phyloP scores from a whole-genome alignment of 2,113 vertebrate species.

The Lepisosteus oculatus region DNA sequence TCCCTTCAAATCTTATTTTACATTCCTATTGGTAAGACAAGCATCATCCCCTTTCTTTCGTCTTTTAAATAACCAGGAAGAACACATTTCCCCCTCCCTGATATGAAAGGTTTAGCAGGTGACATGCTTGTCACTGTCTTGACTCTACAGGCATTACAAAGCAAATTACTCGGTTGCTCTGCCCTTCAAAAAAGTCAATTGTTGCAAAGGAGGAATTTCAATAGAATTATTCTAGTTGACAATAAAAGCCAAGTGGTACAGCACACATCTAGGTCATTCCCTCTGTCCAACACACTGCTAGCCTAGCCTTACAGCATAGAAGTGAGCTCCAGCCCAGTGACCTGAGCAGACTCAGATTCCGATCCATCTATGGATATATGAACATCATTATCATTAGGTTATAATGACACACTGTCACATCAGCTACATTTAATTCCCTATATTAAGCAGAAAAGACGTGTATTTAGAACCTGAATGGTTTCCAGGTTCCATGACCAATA shows the following conservation, averaged over 20 bases:
- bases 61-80: constrained; percentile 3
- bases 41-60: neutral
- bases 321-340: neutral
- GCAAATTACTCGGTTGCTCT: constrained; percentile 10
- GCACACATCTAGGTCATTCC: constrained; percentile 9
- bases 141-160: constrained; percentile 2
- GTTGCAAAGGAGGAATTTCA: constrained; percentile 13
- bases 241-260: neutral
- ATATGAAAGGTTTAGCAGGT: constrained; percentile 6
- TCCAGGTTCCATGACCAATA: too few species aligned
- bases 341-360: neutral
- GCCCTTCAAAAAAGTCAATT: neutral
- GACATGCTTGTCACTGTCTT: constrained; percentile 4
- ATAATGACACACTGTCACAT: too few species aligned
- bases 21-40: neutral
- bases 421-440: too few species aligned
- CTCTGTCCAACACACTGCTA: neutral
- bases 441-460: too few species aligned
- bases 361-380: too few species aligned
- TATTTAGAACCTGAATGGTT: too few species aligned
- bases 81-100: neutral
- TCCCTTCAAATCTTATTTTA: too few species aligned
- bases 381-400: too few species aligned
- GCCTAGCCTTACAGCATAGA: neutral
- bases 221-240: constrained; percentile 4